Percentiles rank a stretch among this genome's conserved stretches.
Evolutionary conservation across 2,888 invertebrate species (phyloP).

Genomic region (Adelognathus sp.): DNA sequence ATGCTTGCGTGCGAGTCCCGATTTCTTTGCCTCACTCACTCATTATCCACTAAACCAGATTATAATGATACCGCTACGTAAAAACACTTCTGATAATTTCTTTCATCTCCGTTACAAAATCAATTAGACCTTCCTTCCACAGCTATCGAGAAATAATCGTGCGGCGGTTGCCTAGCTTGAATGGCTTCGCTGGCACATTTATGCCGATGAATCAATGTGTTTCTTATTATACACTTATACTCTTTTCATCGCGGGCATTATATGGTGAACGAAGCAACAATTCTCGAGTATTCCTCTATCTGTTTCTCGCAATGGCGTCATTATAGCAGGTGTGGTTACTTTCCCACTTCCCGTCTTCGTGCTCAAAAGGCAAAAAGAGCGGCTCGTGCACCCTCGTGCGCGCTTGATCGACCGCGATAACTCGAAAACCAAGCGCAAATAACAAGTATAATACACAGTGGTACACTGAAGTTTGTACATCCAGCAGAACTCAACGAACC

Average conservation of each 20-base stretch:
- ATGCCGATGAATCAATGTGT: too few relatives aligned
- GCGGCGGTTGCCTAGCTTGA: neutral
- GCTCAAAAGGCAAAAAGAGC: constrained; percentile 34
- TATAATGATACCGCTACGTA: constrained; percentile 7
- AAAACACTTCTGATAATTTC: constrained; percentile 28
- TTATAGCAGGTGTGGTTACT: neutral
- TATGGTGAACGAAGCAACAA: neutral
- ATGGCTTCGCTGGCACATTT: too few relatives aligned
- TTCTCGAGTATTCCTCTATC: neutral
- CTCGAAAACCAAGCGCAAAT: neutral
- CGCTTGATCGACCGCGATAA: constrained; percentile 21
- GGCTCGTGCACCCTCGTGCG: neutral
- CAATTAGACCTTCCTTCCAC: neutral
- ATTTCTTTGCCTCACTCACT: neutral
- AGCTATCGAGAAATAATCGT: neutral
- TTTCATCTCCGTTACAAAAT: constrained; percentile 10
- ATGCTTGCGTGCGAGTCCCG: constrained; percentile 9
- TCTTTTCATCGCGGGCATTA: too few relatives aligned
- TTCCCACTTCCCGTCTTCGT: constrained; percentile 29
- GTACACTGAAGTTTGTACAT: constrained; percentile 1
- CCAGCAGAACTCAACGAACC: constrained; percentile 47
- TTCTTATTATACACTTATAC: too few relatives aligned
- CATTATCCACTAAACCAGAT: neutral
- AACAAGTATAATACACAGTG: neutral
- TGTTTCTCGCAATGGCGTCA: neutral